Base-by-base conservation (phyloP, 2,113 vertebrate species). In the human region DNA sequence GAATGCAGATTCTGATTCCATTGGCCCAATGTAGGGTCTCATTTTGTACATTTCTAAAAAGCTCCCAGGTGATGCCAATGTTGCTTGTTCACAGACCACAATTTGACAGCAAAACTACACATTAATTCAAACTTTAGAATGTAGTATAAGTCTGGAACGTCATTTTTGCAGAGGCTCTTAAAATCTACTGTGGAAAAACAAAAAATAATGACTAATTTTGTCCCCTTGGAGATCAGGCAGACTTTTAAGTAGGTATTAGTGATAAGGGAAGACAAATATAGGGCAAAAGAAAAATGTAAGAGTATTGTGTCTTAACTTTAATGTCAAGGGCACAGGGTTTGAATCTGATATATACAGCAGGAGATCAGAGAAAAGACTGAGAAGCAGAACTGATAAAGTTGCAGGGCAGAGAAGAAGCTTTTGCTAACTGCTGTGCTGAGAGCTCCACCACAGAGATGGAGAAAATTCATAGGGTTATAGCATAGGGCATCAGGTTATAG, bases 351-450 rank as follows among this genome's bases (percentile, higher is more conserved):
- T 89, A 40, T 32, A 55, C 13, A 78, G 52, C 27, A 0, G 73
- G 94, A 97, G 90, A 55, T 0, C 72, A 89, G 52, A 52, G 27
- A 27, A 66, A 27, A 79, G 82, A 89, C 22, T 38, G 85, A 93
- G 82, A 87, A 43, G 25, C 66, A 95, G 48, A 78, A 90, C 2
- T 93, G 94, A 55, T 79, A n/a, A 90, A 95, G 72, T 45, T 64
- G 20, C 32, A 95, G 59, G 78, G 7, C 84, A 92, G 38, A 20
- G 22, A 82, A 85, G 85, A 88, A 76, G 76, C 59, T 96, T 93
- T 94, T 90, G 48, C 35, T 72, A 27, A 81, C 90, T 87, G 85
- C 96, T 94, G 78, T 94, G 89, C 81, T 50, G 61, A 91, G 40
- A 93, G 66, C 13, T 25, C 40, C 4, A 79, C 96, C 79, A 48